Percentiles rank a stretch among this genome's conserved stretches.
These are phyloP conservation scores for Brachyalestes nurse DNA, from an alignment of 2,797 vertebrate genomes.

Conservation along the genomic window DNA sequence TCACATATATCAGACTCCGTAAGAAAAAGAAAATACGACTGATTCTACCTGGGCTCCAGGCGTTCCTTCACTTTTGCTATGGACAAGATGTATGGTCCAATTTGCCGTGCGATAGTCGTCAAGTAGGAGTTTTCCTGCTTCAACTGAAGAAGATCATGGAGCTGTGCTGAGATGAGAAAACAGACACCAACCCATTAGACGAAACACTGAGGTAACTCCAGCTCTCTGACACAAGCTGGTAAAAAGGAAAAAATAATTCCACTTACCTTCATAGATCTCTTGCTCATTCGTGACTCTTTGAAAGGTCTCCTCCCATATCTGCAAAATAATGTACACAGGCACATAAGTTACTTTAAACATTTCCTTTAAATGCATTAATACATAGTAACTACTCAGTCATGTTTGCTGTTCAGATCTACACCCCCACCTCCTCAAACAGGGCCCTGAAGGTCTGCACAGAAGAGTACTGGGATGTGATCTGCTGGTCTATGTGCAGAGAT, in stretches of 20 bases:
- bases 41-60: constrained; percentile 88
- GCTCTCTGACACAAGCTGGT: background rate
- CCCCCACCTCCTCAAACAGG: constrained; percentile 87
- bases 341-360: no score
- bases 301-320: constrained; percentile 93
- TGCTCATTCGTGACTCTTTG: constrained; percentile 90
- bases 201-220: background rate
- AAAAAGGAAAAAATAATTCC: background rate
- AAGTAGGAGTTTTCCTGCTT: constrained; percentile 91
- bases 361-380: background rate
- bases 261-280: constrained; percentile 93
- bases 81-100: constrained; percentile 89
- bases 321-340: constrained; percentile 43
- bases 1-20: no score
- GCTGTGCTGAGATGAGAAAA: constrained; percentile 80
- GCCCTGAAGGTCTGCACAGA: constrained; percentile 85
- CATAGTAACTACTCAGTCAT: background rate
- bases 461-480: constrained; percentile 82
- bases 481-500: constrained; percentile 85
- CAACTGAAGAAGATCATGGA: constrained; percentile 89
- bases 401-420: background rate
- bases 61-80: constrained; percentile 94
- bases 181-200: background rate
- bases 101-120: constrained; percentile 89
- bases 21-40: no score